A percentile compares a stretch with the other conserved stretches of the same genome.
Conservation (phyloP, 2,113 vertebrate species). For the Myotis lucifugus region DNA sequence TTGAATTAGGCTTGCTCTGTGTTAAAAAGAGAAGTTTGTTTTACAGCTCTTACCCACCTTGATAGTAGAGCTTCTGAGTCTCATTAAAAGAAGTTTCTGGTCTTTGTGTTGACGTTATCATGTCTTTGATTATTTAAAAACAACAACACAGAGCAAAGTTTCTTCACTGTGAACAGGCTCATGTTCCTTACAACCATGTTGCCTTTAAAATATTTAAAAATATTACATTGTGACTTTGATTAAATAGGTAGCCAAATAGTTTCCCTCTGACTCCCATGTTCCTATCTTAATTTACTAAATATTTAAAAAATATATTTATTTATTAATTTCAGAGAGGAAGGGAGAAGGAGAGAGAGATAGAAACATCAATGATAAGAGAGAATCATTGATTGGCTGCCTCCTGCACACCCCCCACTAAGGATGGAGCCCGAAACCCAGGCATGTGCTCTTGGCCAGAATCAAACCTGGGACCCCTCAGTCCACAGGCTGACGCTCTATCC, state of each 20-base stretch:
- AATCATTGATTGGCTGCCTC: too few relatives aligned
- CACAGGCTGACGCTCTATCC: too few relatives aligned
- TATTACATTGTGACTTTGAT: background rate
- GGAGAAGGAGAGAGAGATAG: too few relatives aligned
- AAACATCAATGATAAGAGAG: too few relatives aligned
- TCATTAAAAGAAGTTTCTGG: background rate
- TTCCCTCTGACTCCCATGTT: background rate
- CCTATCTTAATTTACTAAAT: background rate
- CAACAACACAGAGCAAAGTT: background rate
- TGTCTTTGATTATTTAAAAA: constrained; percentile 41
- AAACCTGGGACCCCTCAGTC: too few relatives aligned
- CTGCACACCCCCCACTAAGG: too few relatives aligned
- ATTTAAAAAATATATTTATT: background rate
- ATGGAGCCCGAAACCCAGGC: too few relatives aligned
- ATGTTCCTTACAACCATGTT: background rate
- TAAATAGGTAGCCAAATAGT: background rate
- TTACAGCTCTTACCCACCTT: background rate
- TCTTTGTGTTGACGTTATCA: background rate
- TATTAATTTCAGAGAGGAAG: too few relatives aligned
- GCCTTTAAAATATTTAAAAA: background rate
- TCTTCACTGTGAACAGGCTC: background rate
- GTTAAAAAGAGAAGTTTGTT: background rate
- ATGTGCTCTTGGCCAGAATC: too few relatives aligned
- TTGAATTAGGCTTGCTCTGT: background rate
- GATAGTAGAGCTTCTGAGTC: background rate